phyloP scores from a whole-genome alignment of 2,113 vertebrate genomes.

The Trachemys scripta region DNA sequence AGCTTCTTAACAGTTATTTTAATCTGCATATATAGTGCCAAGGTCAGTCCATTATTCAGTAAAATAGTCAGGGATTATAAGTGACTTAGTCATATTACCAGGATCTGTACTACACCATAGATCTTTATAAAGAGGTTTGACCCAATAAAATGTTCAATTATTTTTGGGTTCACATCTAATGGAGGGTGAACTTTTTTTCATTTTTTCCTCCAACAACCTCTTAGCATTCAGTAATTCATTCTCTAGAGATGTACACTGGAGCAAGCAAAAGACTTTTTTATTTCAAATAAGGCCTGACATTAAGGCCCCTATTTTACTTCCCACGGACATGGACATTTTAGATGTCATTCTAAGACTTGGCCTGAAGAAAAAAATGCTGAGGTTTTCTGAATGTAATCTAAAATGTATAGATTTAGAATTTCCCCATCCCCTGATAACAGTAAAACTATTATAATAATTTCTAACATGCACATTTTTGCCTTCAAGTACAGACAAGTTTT shows the following conservation, averaged over 20 bases:
- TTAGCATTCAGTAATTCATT: constrained; percentile 5
- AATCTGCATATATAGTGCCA: constrained; percentile 6
- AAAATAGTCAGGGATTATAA: constrained; percentile 42
- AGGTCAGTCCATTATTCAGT: constrained; percentile 39
- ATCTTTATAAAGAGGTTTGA: constrained; percentile 51
- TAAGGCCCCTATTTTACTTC: neutral
- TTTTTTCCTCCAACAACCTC: constrained; percentile 4
- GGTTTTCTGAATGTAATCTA: neutral
- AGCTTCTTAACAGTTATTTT: constrained; percentile 49
- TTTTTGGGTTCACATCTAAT: constrained; percentile 6
- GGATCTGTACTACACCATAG: constrained; percentile 13
- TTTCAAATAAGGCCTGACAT: neutral
- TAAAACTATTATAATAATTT: neutral
- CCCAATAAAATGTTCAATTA: constrained; percentile 29
- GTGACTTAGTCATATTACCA: constrained; percentile 43
- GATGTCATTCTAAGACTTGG: neutral
- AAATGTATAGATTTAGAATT: neutral
- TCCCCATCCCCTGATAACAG: neutral
- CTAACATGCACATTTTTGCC: neutral
- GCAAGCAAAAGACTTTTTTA: neutral
- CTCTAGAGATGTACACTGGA: constrained; percentile 8
- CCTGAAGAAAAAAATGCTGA: neutral
- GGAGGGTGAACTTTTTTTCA: neutral
- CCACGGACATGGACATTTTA: constrained; percentile 2
- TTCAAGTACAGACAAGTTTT: neutral